phyloP scores from a whole-genome alignment of 2,888 invertebrate genomes.

The Harmothoe impar region DNA sequence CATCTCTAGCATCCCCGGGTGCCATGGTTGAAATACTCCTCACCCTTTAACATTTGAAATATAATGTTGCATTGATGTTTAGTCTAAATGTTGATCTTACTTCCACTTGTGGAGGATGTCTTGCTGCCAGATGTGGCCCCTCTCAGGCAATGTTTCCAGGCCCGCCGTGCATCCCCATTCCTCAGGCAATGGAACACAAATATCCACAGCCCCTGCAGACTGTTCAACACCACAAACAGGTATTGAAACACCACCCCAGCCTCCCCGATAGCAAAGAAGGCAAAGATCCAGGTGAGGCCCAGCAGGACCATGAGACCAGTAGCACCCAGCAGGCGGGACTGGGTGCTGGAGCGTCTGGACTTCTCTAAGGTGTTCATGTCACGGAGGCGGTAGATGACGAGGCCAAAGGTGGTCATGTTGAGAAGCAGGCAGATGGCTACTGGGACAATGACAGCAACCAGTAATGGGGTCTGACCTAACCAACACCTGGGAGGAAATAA shows the following conservation, averaged over 20 bases:
- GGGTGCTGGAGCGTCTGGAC: slow-evolving; percentile 72
- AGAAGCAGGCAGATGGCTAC: slow-evolving; percentile 82
- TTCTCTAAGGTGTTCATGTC: slow-evolving; percentile 63
- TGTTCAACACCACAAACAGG: slow-evolving; percentile 80
- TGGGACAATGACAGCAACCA: slow-evolving; percentile 80
- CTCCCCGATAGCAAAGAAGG: slow-evolving; percentile 76
- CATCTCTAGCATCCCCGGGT: too few relatives aligned
- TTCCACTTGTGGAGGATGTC: too few relatives aligned
- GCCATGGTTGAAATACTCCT: too few relatives aligned
- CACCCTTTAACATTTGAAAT: too few relatives aligned
- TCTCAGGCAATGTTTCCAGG: too few relatives aligned
- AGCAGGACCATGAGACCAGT: slow-evolving; percentile 76
- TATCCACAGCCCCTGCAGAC: slow-evolving; percentile 81
- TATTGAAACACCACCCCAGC: slow-evolving; percentile 76
- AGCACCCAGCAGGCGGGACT: slow-evolving; percentile 75
- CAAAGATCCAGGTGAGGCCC: slow-evolving; percentile 81
- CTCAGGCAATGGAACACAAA: slow-evolving; percentile 80
- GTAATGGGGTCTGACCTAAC: slow-evolving; percentile 76
- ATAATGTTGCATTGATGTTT: too few relatives aligned
- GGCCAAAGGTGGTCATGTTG: slow-evolving; percentile 83
- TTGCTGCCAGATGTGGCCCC: too few relatives aligned
- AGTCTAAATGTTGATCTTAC: too few relatives aligned
- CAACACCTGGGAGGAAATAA: slow-evolving; percentile 76
- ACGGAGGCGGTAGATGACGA: slow-evolving; percentile 77
- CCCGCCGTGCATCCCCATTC: slow-evolving; percentile 67